phyloP scores from a whole-genome alignment of 2,797 vertebrate species.

The Hypotaenidia philippensis region DNA sequence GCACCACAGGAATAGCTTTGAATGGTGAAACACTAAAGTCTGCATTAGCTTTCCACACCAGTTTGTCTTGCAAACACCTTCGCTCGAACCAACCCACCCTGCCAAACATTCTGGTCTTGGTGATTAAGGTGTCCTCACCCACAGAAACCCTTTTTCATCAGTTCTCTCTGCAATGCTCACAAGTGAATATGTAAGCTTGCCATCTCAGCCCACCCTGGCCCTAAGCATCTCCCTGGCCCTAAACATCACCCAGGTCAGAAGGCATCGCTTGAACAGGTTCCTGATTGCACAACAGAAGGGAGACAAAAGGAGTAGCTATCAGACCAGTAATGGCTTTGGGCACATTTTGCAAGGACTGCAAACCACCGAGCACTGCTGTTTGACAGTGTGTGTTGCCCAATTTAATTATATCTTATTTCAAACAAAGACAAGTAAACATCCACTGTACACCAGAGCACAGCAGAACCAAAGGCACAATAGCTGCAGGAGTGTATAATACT shows the following conservation, averaged over 20 bases:
- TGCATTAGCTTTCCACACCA: background rate
- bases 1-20: background rate
- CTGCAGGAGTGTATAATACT: background rate
- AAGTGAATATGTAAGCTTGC: background rate
- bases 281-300: background rate
- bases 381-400: background rate
- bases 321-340: background rate
- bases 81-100: background rate
- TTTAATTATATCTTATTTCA: slow-evolving; percentile 54
- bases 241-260: background rate
- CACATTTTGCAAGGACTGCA: background rate
- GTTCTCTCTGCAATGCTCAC: background rate
- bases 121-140: background rate
- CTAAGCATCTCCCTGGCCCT: background rate
- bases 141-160: background rate
- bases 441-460: background rate
- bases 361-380: background rate
- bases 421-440: slow-evolving; percentile 43
- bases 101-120: background rate
- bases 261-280: background rate
- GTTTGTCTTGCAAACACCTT: background rate
- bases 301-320: background rate
- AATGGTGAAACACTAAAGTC: background rate
- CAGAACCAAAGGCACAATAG: slow-evolving; percentile 31
- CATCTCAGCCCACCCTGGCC: background rate